These are phyloP conservation scores for Pica pica DNA, from an alignment of 2,113 vertebrate species.

Conservation along the genomic window DNA sequence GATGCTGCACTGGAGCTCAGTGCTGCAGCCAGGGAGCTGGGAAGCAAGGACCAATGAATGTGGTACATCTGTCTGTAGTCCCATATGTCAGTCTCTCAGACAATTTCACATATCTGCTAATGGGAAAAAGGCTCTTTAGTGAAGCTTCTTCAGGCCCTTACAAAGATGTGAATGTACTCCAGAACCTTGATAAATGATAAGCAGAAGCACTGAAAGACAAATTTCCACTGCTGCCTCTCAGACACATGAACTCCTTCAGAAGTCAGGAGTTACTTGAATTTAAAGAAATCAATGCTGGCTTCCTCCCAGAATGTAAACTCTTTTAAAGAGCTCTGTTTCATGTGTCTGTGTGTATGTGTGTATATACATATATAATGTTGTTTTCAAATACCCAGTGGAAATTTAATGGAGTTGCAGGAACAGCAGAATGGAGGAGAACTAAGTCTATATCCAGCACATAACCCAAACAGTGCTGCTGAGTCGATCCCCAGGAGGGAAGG, in stretches of 20 bases:
- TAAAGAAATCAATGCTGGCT: slow-evolving; percentile 3
- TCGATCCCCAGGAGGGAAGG: background rate
- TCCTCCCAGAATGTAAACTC: background rate
- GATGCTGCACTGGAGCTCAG: background rate
- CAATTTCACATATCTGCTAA: slow-evolving; percentile 25
- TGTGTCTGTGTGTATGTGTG: background rate
- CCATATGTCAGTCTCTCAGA: slow-evolving; percentile 12
- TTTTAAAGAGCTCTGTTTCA: background rate
- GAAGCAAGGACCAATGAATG: background rate
- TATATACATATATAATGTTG: background rate
- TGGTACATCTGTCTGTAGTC: background rate
- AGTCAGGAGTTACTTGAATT: slow-evolving; percentile 30
- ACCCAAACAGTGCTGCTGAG: background rate
- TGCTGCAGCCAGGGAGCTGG: background rate
- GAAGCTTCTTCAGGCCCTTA: background rate
- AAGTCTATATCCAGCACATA: background rate
- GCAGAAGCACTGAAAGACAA: slow-evolving; percentile 24
- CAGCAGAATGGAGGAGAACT: background rate
- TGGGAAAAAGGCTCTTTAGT: slow-evolving; percentile 7
- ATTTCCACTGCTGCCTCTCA: slow-evolving; percentile 38
- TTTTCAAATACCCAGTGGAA: slow-evolving; percentile 13
- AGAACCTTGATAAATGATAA: slow-evolving; percentile 31
- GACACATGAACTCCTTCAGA: slow-evolving; percentile 2
- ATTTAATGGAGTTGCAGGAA: background rate
- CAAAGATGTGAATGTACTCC: slow-evolving; percentile 23